These are phyloP conservation scores for Spicauda simplicius DNA, from an alignment of 2,888 invertebrate species.

Conservation along the genomic window DNA sequence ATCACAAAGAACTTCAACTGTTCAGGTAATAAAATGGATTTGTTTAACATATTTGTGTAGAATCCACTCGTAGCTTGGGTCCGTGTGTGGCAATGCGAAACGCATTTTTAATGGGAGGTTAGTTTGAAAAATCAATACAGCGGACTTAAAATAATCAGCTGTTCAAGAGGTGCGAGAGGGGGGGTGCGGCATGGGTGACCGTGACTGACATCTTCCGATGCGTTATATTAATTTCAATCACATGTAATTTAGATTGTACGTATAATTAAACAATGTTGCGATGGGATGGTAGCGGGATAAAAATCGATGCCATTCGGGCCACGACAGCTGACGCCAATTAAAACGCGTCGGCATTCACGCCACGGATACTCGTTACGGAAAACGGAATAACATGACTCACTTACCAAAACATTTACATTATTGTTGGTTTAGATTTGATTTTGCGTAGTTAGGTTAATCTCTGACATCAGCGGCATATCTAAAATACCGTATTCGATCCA, in stretches of 20 bases:
- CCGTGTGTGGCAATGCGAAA: constrained; percentile 45
- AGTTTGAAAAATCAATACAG: constrained; percentile 82
- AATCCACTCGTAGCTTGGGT: constrained; percentile 29
- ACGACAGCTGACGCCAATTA: constrained; percentile 27
- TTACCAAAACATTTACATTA: constrained; percentile 48
- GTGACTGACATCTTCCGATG: constrained; percentile 70
- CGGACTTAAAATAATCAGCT: constrained; percentile 80
- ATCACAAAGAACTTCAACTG: constrained; percentile 87
- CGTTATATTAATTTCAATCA: constrained; percentile 44
- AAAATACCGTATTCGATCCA: constrained; percentile 30
- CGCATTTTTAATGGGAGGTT: constrained; percentile 64
- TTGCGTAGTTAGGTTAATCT: constrained; percentile 50
- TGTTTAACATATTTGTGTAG: constrained; percentile 40
- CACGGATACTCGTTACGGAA: constrained; percentile 27
- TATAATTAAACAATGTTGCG: constrained; percentile 1
- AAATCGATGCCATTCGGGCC: constrained; percentile 2
- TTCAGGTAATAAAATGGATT: constrained; percentile 82
- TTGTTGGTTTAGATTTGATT: constrained; percentile 44
- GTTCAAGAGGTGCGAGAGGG: constrained; percentile 70
- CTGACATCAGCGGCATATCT: constrained; percentile 44
- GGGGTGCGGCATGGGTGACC: constrained; percentile 72
- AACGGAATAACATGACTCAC: constrained; percentile 50
- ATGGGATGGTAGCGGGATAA: constrained; percentile 9
- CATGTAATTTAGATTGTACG: constrained; percentile 19
- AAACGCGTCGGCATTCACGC: constrained; percentile 28